A percentile compares a stretch with the other conserved stretches of the same genome.
Conservation (phyloP, 2,888 invertebrate genomes). For the Drosophila mimetica region DNA sequence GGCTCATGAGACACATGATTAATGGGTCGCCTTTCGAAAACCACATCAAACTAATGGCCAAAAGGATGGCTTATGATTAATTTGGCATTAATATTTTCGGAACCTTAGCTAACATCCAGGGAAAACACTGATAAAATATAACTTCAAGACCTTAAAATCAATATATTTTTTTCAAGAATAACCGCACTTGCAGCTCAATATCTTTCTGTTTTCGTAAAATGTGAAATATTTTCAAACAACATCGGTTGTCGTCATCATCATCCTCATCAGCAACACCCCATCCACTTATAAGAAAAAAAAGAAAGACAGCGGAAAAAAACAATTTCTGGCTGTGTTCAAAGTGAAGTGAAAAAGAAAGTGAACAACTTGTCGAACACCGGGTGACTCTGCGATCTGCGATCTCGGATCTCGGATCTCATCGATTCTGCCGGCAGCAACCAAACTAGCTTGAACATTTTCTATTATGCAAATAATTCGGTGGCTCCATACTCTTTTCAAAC, state of each 20-base stretch:
- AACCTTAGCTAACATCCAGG: too few relatives aligned
- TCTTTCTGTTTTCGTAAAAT: constrained; percentile 6
- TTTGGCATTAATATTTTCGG: not conserved
- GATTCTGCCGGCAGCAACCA: constrained; percentile 40
- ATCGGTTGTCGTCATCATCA: constrained; percentile 9
- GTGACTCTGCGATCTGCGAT: constrained; percentile 9
- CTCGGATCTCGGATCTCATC: constrained; percentile 15
- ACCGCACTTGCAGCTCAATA: not conserved
- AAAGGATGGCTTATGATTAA: constrained; percentile 8
- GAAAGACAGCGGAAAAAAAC: not conserved
- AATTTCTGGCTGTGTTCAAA: not conserved
- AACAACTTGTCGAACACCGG: constrained; percentile 55
- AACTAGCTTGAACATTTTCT: constrained; percentile 45
- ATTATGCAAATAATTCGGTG: constrained; percentile 59
- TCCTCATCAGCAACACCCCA: not conserved
- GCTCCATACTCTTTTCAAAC: constrained; percentile 35
- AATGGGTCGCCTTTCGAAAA: constrained; percentile 22
- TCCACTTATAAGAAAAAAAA: constrained; percentile 1
- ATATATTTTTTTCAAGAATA: too few relatives aligned
- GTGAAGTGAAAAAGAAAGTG: constrained; percentile 70
- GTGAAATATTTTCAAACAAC: constrained; percentile 13
- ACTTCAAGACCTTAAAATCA: not conserved
- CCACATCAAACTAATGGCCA: constrained; percentile 10
- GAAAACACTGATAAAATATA: too few relatives aligned
- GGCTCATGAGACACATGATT: constrained; percentile 24